Conservation (phyloP, 2,888 invertebrate genomes). For the Amphipoea lucens region DNA sequence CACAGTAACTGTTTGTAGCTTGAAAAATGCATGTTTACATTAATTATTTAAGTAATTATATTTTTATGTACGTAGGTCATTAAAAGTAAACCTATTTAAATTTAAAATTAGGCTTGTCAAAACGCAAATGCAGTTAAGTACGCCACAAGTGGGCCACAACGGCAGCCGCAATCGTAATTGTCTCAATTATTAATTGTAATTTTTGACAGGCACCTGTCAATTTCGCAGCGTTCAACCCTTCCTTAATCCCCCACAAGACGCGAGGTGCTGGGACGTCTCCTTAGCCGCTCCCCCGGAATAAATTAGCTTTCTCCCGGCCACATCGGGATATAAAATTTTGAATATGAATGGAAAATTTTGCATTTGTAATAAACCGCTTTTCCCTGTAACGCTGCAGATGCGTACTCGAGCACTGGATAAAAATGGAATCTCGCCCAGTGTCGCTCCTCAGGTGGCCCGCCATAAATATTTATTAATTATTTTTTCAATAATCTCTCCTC, state of each 20-base stretch:
- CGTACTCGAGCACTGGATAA: constrained; percentile 86
- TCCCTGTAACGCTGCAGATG: constrained; percentile 87
- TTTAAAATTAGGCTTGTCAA: constrained; percentile 38
- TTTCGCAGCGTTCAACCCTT: constrained; percentile 89
- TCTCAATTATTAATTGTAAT: constrained; percentile 90
- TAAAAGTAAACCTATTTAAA: constrained; percentile 28
- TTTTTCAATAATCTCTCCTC: constrained; percentile 90
- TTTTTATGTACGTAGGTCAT: background rate
- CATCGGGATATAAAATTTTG: constrained; percentile 96
- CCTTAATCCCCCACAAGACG: constrained; percentile 89
- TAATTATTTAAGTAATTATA: too few species aligned
- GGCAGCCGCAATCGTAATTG: constrained; percentile 79
- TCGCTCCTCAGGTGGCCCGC: constrained; percentile 88
- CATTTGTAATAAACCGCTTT: constrained; percentile 95
- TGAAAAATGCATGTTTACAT: background rate
- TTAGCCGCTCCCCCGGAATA: constrained; percentile 91
- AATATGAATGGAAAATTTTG: constrained; percentile 97
- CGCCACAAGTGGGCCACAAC: constrained; percentile 52
- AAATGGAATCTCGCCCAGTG: constrained; percentile 83
- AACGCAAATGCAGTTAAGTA: constrained; percentile 52
- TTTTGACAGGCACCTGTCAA: constrained; percentile 91
- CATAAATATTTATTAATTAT: constrained; percentile 91
- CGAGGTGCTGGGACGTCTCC: constrained; percentile 85
- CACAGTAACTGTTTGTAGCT: background rate
- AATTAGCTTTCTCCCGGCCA: constrained; percentile 93